Base-by-base conservation (phyloP, 2,113 vertebrate species). In the Psammodynastes pulverulentus region DNA sequence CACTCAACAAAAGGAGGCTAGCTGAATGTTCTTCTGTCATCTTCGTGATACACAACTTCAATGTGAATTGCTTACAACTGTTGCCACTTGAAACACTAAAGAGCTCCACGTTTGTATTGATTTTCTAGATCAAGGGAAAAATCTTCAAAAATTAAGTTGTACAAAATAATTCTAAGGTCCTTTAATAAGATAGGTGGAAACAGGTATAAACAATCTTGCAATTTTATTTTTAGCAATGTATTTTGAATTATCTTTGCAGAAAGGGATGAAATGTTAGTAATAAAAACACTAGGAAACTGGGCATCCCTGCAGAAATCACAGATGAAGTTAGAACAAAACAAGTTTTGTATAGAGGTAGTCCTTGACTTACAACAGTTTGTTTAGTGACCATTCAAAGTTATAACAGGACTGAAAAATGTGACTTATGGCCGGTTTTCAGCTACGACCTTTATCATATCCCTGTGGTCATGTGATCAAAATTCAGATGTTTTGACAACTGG, bases 1-100 rank as follows among this genome's bases (percentile, higher is more conserved):
- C 93, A 92, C 93, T 94, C 95, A 95, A 90, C 93, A 93, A 86
- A 95, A 94, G 92, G 89, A 86, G 87, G 67, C 91, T 93, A 93
- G 53, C 91, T 92, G 43, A 87, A 23, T 34, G n/a, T 3, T 5
- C 29, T 58, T 67, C 86, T 92, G 93, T 90, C 95, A 67, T 52
- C 46, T 62, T 89, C 29, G 52, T 92, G 72, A 92, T 93, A 94
- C 54, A 34, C 56, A 92, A 90, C 54, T 49, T 94, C 85, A 92
- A n/a, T n/a, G 17, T 86, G 51, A 79, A 56, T 67, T 43, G 51
- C 39, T 10, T 23, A 17, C 91, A 94, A 94, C 84, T 45, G 48
- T 79, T 92, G 72, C 91, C 92, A 8, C 46, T 4, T 10, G 43
- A 86, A 93, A 58, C 45, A 87, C 92, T 19, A 39, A n/a, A 67